Base-by-base conservation (phyloP, 2,888 invertebrate genomes). In the Dinocampus coccinellae region DNA sequence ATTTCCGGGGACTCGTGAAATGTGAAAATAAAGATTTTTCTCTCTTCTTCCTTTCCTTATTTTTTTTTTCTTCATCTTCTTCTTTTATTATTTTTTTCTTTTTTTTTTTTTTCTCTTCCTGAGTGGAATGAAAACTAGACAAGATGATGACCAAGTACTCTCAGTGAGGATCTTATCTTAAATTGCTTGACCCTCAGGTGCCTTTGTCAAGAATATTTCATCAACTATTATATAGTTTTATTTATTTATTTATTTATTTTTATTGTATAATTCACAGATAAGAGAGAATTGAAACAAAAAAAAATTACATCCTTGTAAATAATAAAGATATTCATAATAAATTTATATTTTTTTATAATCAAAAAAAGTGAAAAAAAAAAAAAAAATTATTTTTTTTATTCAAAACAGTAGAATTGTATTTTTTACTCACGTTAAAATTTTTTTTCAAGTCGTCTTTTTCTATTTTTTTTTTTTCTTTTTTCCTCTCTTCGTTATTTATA, bases 111-210 rank as follows among this genome's bases (percentile, higher is more conserved):
- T 24, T 26, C 57, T 57, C 26, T 29, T 57, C 57, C 61, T 24
- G 63, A 64, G 57, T 61, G 66, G 74, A 65, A 70, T 69, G 29
- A 57, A 74, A 76, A 77, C 72, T 39, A 20, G 20, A 20, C 34
- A 42, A 42, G 39, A 58, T 53, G 66, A 29, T 67, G 55, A 65
- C 65, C 53, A 9, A 55, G 36, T 65, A 65, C 33, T 26, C 24
- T n/a, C 24, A n/a, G n/a, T 34, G 13, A 22, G 24, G 22, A 65
- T 65, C 22, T 36, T 55, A 55, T 65, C 65, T 65, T 36, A 52
- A 65, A 55, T 65, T 65, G 65, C 55, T 55, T 33, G 22, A 65
- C 36, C 55, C 55, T 55, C 20, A 13, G 36, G 65, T 34, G 16
- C 29, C 55, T 55, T 16, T 34, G 33, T 55, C 4, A 22, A 55